Evolutionary conservation across 2,888 invertebrate genomes (phyloP), one percentile per base, ranked within the genome.

Genomic region (Linnaemya vulpina): DNA sequence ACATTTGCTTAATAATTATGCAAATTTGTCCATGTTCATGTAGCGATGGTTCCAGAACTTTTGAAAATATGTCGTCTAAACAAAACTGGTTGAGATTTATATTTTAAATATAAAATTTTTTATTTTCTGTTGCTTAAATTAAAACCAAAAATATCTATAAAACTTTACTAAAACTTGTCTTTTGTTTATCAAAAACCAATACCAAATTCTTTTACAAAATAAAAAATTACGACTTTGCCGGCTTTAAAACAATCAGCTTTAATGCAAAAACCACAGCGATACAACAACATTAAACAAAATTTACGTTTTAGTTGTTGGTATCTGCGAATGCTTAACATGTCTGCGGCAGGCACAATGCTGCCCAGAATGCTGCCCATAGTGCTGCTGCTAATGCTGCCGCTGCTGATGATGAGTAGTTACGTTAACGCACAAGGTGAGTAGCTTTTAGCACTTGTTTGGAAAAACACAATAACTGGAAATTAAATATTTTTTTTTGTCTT

Each of bases 391-490:
- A 35, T 63, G 55, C 43, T 76, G 67, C 53, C 51, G 79, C 58
- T 46, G 68, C 38, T 62, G 53, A 75, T 85, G 85, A 85, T 82
- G 85, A 60, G 78, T 46, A 75, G 63, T 82, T 79, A 75, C 82
- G 85, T 85, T 77, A 79, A 82, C 71, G 85, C 85, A 85, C 85
- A 85, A 85, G 85, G 85, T 85, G 85, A 85, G 85, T 85, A 75
- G 71, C 82, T 85, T 82, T 85, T 62, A 51, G 71, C 82, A 85
- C 82, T 82, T 85, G 82, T 78, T 78, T 78, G 60, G 20, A 62
- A 71, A 71, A 62, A 43, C 78, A 76, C 38, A 62, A 76, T 51
- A 65, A 55, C 38, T 70, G 73, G 67, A 77, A 71, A 67, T 67
- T 73, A 30, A n/a, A 73, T 73, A 55, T 62, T 80, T 49, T 17